Evolutionary conservation across 2,797 vertebrate species (phyloP).

Genomic region (Nannoperca australis): DNA sequence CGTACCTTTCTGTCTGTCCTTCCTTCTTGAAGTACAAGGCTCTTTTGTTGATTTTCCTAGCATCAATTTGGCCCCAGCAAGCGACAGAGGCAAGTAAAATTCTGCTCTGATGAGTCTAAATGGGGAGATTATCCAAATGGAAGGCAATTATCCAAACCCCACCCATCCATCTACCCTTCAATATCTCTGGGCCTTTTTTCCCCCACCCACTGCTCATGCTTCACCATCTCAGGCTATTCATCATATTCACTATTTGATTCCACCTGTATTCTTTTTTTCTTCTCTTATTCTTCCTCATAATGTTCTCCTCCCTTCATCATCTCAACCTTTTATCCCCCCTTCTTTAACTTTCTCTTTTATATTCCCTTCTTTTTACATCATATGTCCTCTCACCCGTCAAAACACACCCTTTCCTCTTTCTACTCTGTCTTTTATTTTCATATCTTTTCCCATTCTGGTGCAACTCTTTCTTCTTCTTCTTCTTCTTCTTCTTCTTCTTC

Average conservation of each 20-base stretch:
- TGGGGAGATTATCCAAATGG: slow-evolving; percentile 82
- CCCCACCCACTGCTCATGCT: slow-evolving; percentile 32
- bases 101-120: slow-evolving; percentile 81
- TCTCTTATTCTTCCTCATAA: slow-evolving; percentile 35
- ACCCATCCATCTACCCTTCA: slow-evolving; percentile 65
- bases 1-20: slow-evolving; percentile 55
- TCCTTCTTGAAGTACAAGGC: slow-evolving; percentile 48
- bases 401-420: slow-evolving; percentile 25
- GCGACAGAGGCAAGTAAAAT: slow-evolving; percentile 68
- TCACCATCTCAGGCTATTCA: slow-evolving; percentile 60
- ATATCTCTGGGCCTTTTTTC: slow-evolving; percentile 48
- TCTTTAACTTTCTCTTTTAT: slow-evolving; percentile 51
- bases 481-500: too few relatives aligned
- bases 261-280: slow-evolving; percentile 35
- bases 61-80: slow-evolving; percentile 73
- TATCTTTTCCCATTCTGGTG: slow-evolving; percentile 14
- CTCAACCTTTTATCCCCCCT: slow-evolving; percentile 43
- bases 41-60: slow-evolving; percentile 78
- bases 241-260: slow-evolving; percentile 60
- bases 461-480: slow-evolving; percentile 5
- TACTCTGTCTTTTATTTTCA: slow-evolving; percentile 12
- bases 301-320: slow-evolving; percentile 44
- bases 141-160: slow-evolving; percentile 77
- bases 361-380: slow-evolving; percentile 29
- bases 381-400: slow-evolving; percentile 32